phyloP scores from a whole-genome alignment of 2,888 invertebrate genomes.

The Sicus ferrugineus region DNA sequence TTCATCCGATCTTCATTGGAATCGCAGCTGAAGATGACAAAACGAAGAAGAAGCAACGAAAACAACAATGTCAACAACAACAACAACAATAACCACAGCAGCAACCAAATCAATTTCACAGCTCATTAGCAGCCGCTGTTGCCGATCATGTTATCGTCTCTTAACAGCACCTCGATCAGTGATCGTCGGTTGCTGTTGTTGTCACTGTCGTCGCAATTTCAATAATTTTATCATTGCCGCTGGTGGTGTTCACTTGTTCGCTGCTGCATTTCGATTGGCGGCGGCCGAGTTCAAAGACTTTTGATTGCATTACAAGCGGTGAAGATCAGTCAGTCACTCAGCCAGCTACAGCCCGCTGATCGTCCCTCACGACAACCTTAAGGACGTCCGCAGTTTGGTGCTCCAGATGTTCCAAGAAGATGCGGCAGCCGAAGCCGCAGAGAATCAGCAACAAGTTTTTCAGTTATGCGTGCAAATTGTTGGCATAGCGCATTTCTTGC shows the following conservation, averaged over 20 bases:
- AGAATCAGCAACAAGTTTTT: constrained; percentile 10
- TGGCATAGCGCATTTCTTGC: constrained; percentile 31
- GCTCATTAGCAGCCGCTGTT: constrained; percentile 33
- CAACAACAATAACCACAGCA: constrained; percentile 4
- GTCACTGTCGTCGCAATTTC: constrained; percentile 38
- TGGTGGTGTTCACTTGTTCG: not conserved
- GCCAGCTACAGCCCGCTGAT: not conserved
- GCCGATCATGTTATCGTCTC: constrained; percentile 35
- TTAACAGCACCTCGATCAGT: constrained; percentile 27
- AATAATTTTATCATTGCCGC: constrained; percentile 58
- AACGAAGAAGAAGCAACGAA: not conserved
- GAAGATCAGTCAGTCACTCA: constrained; percentile 25
- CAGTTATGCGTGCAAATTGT: constrained; percentile 40
- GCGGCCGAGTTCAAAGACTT: constrained; percentile 23
- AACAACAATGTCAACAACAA: not conserved
- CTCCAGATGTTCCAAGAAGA: constrained; percentile 25
- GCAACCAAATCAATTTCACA: constrained; percentile 31
- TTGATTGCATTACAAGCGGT: constrained; percentile 3
- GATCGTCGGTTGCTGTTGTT: too few relatives aligned
- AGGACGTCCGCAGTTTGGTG: not conserved
- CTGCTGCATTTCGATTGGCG: constrained; percentile 15
- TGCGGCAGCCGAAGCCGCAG: too few relatives aligned
- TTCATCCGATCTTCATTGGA: too few relatives aligned
- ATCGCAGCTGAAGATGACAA: not conserved
- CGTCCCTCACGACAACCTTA: not conserved